Evolutionary conservation across 2,888 invertebrate species (phyloP), one percentile per base, ranked within the genome.

Genomic region (Pachycephus smyrnensis): DNA sequence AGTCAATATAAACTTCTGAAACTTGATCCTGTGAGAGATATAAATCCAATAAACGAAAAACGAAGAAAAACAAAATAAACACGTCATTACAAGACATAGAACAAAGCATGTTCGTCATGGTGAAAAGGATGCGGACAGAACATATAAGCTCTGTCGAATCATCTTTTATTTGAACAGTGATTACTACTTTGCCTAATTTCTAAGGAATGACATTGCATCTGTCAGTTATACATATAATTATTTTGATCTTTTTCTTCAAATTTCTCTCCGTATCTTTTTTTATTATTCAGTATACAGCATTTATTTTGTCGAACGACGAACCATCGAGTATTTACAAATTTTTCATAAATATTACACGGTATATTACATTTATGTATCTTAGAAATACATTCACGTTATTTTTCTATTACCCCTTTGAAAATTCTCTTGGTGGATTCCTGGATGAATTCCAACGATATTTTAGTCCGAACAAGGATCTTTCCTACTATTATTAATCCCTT

Each of bases 281-380:
- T 23, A 23, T 55, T 55, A 55, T 55, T 23, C 55, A 55, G 55
- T 55, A 55, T 9, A 55, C 23, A 55, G 55, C 9, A 55, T 23
- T 55, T 23, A 55, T 23, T 55, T 23, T 55, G 23, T 23, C 55
- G 55, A 55, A 55, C 55, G 23, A 55, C 23, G 55, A 55, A 55
- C 55, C 55, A 55, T 55, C 23, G 55, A 55, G 55, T 71, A 71
- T 71, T 71, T 71, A 71, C 71, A 71, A 71, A 71, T n/a, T 71
- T 15, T 71, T 71, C 32, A 71, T 71, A 71, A 71, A 71, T 33
- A 71, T 71, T 71, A 32, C 71, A 31, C 71, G 32, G 71, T 71
- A 71, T 71, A 71, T 71, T 71, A 71, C 71, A 71, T 31, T 71
- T 71, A 71, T 71, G 71, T 71, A 32, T 71, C 71, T 31, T 71